A percentile compares a stretch with the other conserved stretches of the same genome.
phyloP scores from a whole-genome alignment of 2,797 vertebrate species.

The Acanthis flammea region DNA sequence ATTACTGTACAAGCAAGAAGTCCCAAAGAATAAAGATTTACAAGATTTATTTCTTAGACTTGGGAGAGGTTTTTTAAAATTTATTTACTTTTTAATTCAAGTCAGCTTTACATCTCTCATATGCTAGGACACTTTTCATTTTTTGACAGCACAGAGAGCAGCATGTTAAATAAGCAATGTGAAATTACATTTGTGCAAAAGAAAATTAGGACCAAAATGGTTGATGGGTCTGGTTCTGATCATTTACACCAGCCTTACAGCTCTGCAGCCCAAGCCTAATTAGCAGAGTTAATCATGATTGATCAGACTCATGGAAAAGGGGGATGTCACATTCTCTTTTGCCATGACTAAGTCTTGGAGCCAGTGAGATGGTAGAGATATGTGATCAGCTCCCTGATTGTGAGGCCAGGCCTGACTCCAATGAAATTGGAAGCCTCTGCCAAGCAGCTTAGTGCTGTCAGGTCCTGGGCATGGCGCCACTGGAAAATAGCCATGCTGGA shows the following conservation, averaged over 20 bases:
- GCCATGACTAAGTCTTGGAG: neutral
- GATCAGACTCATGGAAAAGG: neutral
- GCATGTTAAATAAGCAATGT: neutral
- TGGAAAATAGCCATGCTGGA: conserved; percentile 46
- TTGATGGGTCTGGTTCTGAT: neutral
- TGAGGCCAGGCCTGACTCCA: conserved; percentile 43
- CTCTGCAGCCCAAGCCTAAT: conserved; percentile 33
- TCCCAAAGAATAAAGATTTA: neutral
- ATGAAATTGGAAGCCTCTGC: conserved; percentile 22
- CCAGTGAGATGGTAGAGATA: neutral
- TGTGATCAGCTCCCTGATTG: conserved; percentile 43
- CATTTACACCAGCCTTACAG: neutral
- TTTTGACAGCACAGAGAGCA: neutral
- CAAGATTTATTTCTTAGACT: neutral
- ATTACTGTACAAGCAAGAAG: neutral
- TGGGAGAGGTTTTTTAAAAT: neutral
- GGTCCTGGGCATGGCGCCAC: conserved; percentile 52
- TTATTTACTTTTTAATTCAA: neutral
- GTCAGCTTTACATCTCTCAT: neutral
- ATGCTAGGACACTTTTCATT: neutral
- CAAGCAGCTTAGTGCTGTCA: conserved; percentile 55
- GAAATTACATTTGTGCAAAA: neutral
- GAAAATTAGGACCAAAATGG: conserved; percentile 7
- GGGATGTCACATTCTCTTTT: neutral
- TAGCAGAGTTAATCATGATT: conserved; percentile 43